Evolutionary conservation across 2,113 vertebrate species (phyloP).

Genomic region (Guaruba guarouba): DNA sequence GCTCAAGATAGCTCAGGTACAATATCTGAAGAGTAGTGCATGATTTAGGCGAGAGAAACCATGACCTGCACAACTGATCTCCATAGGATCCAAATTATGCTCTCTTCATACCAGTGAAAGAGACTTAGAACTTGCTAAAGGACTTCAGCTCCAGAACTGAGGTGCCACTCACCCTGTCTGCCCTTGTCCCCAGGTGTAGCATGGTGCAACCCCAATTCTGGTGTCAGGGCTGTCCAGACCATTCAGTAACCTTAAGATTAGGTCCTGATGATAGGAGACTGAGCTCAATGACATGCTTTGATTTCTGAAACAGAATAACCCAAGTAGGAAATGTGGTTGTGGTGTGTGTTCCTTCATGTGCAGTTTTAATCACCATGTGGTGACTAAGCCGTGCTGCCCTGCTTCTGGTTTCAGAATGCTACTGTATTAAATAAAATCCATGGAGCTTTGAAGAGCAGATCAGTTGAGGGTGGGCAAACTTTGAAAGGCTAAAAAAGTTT

Average conservation of each 20-base stretch:
- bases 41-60: neutral
- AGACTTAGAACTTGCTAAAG: neutral
- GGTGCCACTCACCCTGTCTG: rapidly evolving
- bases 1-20: neutral
- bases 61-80: neutral
- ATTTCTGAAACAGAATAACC: slow-evolving; percentile 7
- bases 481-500: neutral
- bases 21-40: neutral
- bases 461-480: neutral
- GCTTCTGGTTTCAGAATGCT: neutral
- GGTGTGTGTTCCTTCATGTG: neutral
- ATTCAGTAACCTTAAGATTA: neutral
- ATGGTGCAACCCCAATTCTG: neutral
- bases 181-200: neutral
- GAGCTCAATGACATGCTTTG: neutral
- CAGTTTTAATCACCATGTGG: neutral
- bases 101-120: neutral
- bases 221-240: neutral
- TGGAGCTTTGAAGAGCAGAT: neutral
- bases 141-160: neutral
- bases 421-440: neutral
- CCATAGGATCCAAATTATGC: neutral
- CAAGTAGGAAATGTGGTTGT: neutral
- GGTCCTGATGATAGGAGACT: neutral
- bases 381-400: neutral